Base-by-base conservation (phyloP, 2,888 invertebrate genomes). In the Pristionchus maxplancki region DNA sequence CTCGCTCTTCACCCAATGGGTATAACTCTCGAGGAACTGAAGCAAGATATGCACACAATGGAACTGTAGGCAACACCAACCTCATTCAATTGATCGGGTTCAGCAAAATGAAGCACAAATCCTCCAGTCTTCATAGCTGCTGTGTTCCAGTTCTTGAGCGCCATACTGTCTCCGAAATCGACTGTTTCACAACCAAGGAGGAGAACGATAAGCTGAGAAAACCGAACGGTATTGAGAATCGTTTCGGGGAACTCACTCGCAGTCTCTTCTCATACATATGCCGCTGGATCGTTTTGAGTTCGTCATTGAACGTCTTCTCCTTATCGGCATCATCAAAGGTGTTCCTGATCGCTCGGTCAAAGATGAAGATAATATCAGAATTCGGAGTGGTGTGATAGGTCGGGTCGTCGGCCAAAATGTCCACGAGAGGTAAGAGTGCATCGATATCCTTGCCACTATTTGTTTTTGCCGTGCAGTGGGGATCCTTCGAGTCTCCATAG, bases 311-410 rank as follows among this genome's bases (percentile, higher is more conserved):
- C 8, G 34, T 58, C 17, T 53, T 24, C 24, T 20, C n/a, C 34
- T 4, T 11, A 20, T 58, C 84, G 1, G 53, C 17, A n/a, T 50
- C 71, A 31, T 40, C 15, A 28, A 34, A 31, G 6, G 74, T 28
- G 31, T 37, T 83, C 20, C 13, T n/a, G n/a, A n/a, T 53, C 20
- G 31, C 44, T 0, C 24, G 44, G 20, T 87, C 86, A 40, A 9
- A 50, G 34, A 87, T 87, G 67, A 34, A 71, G 50, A 87, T 50
- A 20, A 87, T 44, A n/a, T 87, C 86, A 8, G 86, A 87, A 24
- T 87, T 67, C 3, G 86, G 48, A 74, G 40, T 64, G 0, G n/a
- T 31, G 28, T 48, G 17, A 11, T 48, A n/a, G n/a, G n/a, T 48
- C 48, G 13, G 11, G 48, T 48, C 13, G 64, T 6, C 17, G 4